These are phyloP conservation scores for Pemphredon lugubris DNA, from an alignment of 2,888 invertebrate species.

Conservation along the genomic window DNA sequence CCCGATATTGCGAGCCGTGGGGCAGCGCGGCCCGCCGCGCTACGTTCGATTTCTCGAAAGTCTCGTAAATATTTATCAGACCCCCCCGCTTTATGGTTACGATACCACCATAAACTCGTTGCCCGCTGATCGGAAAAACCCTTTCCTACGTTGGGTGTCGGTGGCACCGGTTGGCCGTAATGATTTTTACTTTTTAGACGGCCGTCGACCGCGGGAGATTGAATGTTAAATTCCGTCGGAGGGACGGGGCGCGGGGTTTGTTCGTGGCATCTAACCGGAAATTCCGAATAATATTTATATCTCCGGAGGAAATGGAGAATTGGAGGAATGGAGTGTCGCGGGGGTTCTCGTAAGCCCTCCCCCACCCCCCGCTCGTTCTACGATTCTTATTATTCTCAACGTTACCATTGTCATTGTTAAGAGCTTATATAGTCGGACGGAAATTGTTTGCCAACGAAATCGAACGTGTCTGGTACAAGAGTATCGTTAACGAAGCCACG, in stretches of 20 bases:
- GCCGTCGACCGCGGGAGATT: constrained; percentile 1
- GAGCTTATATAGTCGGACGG: too few species aligned
- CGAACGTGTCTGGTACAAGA: too few species aligned
- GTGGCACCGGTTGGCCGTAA: constrained; percentile 20
- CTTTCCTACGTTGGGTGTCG: constrained; percentile 27
- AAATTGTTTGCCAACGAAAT: too few species aligned
- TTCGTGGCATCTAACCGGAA: background rate
- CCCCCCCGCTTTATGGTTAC: constrained; percentile 27
- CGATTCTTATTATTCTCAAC: background rate
- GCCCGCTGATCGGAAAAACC: background rate
- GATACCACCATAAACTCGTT: constrained; percentile 35
- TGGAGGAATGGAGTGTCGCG: too few species aligned
- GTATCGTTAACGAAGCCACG: too few species aligned
- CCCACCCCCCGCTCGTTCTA: too few species aligned
- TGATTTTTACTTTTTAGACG: constrained; percentile 28
- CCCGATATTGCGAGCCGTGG: constrained; percentile 58
- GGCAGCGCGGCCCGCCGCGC: constrained; percentile 1
- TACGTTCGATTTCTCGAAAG: constrained; percentile 44
- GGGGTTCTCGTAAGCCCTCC: too few species aligned
- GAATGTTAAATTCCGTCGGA: constrained; percentile 1
- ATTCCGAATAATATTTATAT: background rate
- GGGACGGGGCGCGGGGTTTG: background rate
- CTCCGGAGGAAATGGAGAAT: too few species aligned
- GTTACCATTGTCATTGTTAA: too few species aligned
- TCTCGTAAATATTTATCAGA: constrained; percentile 60